Base-by-base conservation (phyloP, 2,113 vertebrate genomes). In the Acanthisitta chloris region DNA sequence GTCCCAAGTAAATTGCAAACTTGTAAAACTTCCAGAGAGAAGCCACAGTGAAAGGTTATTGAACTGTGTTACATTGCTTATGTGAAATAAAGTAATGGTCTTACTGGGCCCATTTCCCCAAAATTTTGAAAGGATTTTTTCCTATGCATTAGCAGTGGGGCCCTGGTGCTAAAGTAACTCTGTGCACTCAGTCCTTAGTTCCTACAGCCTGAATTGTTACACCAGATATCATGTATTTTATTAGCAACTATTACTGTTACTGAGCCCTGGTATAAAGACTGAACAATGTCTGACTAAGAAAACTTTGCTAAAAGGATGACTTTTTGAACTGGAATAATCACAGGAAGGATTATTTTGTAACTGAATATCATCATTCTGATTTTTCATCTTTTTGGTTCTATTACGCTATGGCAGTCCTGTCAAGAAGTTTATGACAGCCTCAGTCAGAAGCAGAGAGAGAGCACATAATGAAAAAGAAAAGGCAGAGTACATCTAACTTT, bases 401-500 rank as follows among this genome's bases (percentile, higher is more conserved):
- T 62, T 81, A 45, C 24, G 28, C 66, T 79, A 40, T 23, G 24
- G 42, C 70, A 95, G n/a, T 38, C 66, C 52, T 90, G 78, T 86
- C 78, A 92, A 65, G 49, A 84, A 81, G 36, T 90, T 91, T 89
- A n/a, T 91, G 34, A 73, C 59, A 82, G 87, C 24, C 33, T 92
- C 74, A 90, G 66, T 72, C 54, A 91, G 87, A 72, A 85, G 26
- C 17, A 79, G 71, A 54, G 17, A 88, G 34, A 59, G 33, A 1
- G 18, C 14, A 51, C 14, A 51, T 80, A 91, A 80, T 43, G 71
- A 79, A 93, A 96, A 96, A 70, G 61, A 93, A 88, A 90, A 95
- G 4, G 46, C 62, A 85, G 61, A 77, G 14, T 43, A 66, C 17
- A 70, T 46, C 31, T 49, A 93, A 89, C 70, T 93, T 94, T 83